Conservation (phyloP, 2,113 vertebrate species). For the Phrynocephalus versicolor region DNA sequence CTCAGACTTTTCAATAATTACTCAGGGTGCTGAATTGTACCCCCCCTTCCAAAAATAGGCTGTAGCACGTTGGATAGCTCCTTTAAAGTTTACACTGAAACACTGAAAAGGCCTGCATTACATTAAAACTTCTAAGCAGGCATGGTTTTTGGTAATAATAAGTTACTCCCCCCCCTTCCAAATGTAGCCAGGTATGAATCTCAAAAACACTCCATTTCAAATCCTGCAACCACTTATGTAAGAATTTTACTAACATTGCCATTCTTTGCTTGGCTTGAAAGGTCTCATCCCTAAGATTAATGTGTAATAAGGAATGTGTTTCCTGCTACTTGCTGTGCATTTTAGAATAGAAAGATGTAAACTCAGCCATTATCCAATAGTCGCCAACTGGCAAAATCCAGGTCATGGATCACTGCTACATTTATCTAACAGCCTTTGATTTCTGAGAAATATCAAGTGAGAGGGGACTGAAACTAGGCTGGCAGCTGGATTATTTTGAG, state of each 20-base stretch:
- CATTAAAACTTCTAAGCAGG: constrained; percentile 16
- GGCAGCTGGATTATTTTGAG: too few relatives aligned
- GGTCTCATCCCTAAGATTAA: constrained; percentile 12
- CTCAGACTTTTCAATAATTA: too few relatives aligned
- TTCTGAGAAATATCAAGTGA: too few relatives aligned
- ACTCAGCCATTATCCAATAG: neutral
- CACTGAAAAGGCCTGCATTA: too few relatives aligned
- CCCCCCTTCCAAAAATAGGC: too few relatives aligned
- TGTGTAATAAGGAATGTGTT: constrained; percentile 16
- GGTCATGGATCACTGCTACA: neutral
- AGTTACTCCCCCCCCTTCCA: neutral
- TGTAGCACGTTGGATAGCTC: too few relatives aligned
- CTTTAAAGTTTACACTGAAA: too few relatives aligned
- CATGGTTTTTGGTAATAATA: neutral
- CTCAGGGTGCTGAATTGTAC: too few relatives aligned
- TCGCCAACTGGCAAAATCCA: neutral
- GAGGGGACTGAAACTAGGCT: too few relatives aligned
- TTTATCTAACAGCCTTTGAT: neutral
- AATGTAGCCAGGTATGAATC: neutral
- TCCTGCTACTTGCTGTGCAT: constrained; percentile 17
- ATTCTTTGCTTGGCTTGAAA: neutral
- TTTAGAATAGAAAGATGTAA: constrained; percentile 25
- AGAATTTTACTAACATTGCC: neutral
- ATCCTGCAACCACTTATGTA: neutral
- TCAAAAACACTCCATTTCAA: neutral